Base-by-base conservation (phyloP, 2,797 vertebrate genomes). In the Scarus forsteni region DNA sequence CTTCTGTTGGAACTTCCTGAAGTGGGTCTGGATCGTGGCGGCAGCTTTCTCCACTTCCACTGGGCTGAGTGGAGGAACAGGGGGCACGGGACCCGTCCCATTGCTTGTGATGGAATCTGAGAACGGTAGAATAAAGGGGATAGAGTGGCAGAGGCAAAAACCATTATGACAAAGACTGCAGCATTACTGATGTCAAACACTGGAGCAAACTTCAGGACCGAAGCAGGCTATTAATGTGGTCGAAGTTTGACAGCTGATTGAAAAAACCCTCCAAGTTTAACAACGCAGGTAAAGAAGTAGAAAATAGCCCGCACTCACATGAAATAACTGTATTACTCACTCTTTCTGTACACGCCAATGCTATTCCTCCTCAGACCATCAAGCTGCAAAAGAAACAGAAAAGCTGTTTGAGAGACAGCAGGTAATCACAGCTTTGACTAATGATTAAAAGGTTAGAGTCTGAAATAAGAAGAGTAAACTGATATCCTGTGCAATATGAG, bases 1-100 rank as follows among this genome's bases (percentile, higher is more conserved):
- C 89, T 94, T 95, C 84, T 95, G 93, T 76, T 96, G 96, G 75
- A 96, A 95, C 70, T 94, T 96, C 74, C 94, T 92, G 90, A 93
- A 96, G 70, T 95, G 95, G 65, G 79, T 92, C 90, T 97, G 96
- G 84, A 96, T 96, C 72, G 95, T 95, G 48, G 92, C 27, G 0
- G 96, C 95, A 0, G 95, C 95, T 79, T 86, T 93, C 62, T 96
- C 94, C 0, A 77, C 72, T 19, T 92, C 88, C 8, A 88, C 73
- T 0, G 90, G 89, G 77, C 89, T 90, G 27, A 87, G 82, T 0
- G 88, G 89, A 16, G 90, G 85, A 44, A 27, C 73, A 9, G 39
- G 19, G 3, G 68, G 48, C 10, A 5, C 3, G 10, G 53, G 18
- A 53, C 86, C 85, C 0, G 71, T 86, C 46, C 81, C 90, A 19